phyloP scores from a whole-genome alignment of 2,888 invertebrate genomes.

The Sesia bembeciformis region DNA sequence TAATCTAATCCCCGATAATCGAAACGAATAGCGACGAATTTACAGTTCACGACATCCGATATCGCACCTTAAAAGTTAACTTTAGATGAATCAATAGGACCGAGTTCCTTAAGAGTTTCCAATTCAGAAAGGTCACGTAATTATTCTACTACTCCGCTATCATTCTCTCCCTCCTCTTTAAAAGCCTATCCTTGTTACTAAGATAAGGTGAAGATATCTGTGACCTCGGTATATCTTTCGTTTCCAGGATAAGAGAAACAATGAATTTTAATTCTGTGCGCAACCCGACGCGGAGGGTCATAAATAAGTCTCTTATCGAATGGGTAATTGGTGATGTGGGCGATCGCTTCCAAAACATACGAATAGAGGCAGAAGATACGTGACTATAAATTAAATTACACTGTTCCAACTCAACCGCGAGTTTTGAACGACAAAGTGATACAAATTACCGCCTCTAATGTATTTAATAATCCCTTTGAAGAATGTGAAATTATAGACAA shows the following conservation, averaged over 20 bases:
- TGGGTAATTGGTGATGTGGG: conserved; percentile 69
- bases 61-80: conserved; percentile 24
- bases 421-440: conserved; percentile 30
- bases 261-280: conserved; percentile 68
- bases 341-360: conserved; percentile 45
- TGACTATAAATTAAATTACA: conserved; percentile 51
- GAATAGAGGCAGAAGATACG: conserved; percentile 24
- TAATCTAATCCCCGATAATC: conserved; percentile 37
- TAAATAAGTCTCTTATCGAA: conserved; percentile 69
- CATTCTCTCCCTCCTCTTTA: conserved; percentile 44
- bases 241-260: conserved; percentile 68
- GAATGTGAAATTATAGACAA: no score
- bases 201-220: conserved; percentile 63
- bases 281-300: conserved; percentile 33
- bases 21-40: conserved; percentile 17
- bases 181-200: conserved; percentile 68
- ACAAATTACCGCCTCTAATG: conserved; percentile 21
- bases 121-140: conserved; percentile 53
- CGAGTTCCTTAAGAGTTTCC: conserved; percentile 28
- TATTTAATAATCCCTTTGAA: neutral
- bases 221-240: conserved; percentile 59
- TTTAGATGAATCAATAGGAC: conserved; percentile 32
- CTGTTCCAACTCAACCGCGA: conserved; percentile 21
- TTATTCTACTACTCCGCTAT: conserved; percentile 40
- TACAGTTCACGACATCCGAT: conserved; percentile 39